Evolutionary conservation across 1,140 invertebrate genomes (phyloP), one percentile per base, ranked within the genome.

Genomic region (Hycleus cichorii): DNA sequence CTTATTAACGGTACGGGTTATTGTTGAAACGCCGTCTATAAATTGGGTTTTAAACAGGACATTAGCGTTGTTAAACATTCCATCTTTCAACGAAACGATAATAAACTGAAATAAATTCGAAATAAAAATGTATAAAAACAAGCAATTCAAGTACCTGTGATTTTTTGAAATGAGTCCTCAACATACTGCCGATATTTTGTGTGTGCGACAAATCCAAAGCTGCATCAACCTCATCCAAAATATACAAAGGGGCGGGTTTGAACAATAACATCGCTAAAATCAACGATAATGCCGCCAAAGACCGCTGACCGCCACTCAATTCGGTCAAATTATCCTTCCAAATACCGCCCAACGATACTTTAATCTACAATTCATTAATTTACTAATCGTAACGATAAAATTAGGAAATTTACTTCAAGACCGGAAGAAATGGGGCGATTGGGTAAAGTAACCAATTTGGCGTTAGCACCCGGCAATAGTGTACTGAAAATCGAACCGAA

Each of bases 1-100:
- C 7, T 32, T 56, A 42, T 72, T 76, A 1, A 78, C 81, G 9
- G 81, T 86, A 59, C 94, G 81, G 26, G 81, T 81, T 11, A 98
- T 88, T 5, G 86, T 85, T 0, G 97, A 99, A 76, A 94, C 91
- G 40, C 97, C 97, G 77, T 99, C 94, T 24, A 93, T 84, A 75
- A 99, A 98, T 67, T 87, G 86, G 0, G 97, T 98, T 51, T 90
- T 88, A 77, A 95, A 99, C 12, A 99, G 74, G 26, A 99, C 95
- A 78, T 99, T 99, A 0, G 97, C 97, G 78, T 99, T 98, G 73
- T 93, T 96, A 75, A 98, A 99, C 91, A 99, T 98, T 26, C 97
- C 97, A 76, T 99, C 95, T 75, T 99, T 99, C 9, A 99, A 80
- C 0, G 97, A 99, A 0, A 99, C 97, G 57, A 99, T 88, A 65